Conservation (phyloP, 2,797 vertebrate genomes). For the Karalla daura region DNA sequence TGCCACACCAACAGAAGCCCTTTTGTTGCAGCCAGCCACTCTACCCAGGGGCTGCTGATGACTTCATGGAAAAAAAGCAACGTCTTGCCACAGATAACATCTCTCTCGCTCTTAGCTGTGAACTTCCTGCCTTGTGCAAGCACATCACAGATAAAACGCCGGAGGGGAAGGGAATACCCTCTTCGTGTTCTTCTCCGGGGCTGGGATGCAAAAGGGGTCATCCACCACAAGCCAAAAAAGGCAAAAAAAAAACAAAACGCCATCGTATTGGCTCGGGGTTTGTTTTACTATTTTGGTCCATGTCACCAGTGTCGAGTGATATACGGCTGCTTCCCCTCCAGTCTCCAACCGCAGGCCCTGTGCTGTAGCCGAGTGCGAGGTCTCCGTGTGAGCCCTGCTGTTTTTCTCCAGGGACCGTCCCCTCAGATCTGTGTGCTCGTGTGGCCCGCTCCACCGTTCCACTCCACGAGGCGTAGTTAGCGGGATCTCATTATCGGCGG, state of each 20-base stretch:
- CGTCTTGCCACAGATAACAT: conserved; percentile 83
- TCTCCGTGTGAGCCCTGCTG: conserved; percentile 46
- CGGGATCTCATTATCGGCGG: conserved; percentile 30
- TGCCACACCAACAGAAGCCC: conserved; percentile 71
- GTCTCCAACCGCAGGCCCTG: conserved; percentile 46
- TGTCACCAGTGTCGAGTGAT: conserved; percentile 32
- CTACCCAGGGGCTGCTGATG: conserved; percentile 73
- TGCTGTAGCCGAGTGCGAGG: conserved; percentile 48
- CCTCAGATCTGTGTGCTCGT: conserved; percentile 44
- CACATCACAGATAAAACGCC: conserved; percentile 56
- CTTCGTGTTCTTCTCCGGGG: conserved; percentile 49
- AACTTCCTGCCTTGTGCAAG: conserved; percentile 82
- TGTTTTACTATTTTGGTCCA: conserved; percentile 16
- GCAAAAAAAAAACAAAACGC: background rate
- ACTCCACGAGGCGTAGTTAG: conserved; percentile 30
- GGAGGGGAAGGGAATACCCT: conserved; percentile 79
- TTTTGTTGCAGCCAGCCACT: conserved; percentile 76
- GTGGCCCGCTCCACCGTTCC: conserved; percentile 43
- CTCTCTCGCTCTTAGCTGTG: conserved; percentile 80
- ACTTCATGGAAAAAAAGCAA: conserved; percentile 88
- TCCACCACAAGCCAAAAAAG: background rate
- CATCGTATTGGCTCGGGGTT: background rate
- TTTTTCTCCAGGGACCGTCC: conserved; percentile 51
- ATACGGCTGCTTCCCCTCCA: conserved; percentile 42
- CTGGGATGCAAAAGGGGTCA: conserved; percentile 6